Evolutionary conservation across 2,888 invertebrate species (phyloP), one percentile per base, ranked within the genome.

Genomic region (Napeogenes sylphis): DNA sequence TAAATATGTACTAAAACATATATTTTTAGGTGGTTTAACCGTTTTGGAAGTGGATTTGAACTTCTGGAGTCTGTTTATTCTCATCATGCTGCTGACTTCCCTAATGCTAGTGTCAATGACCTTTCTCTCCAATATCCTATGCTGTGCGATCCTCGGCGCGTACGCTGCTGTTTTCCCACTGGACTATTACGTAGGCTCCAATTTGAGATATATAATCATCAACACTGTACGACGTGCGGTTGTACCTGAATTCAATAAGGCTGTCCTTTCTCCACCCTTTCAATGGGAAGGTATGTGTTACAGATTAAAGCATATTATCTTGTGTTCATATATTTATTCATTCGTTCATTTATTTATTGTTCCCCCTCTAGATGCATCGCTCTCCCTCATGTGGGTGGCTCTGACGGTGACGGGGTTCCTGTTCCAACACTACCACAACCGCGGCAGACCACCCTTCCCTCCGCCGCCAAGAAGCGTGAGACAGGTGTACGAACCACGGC

Each of bases 161-260:
- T 95, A 92, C 77, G 89, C 92, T 35, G 77, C 92, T 12, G 83
- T 94, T 55, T 82, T 93, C 66, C 90, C 94, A 47, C 76, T 94
- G 12, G 95, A 94, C 81, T 92, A 92, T 73, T 94, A 92, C 72
- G 68, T 92, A 65, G 93, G 93, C 33, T 92, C 93, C 42, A 93
- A 92, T 81, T 80, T 95, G 70, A 93, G 93, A 71, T 95, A 93
- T 75, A 93, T 95, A 45, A 71, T 95, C 2, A 85, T 95, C 30
- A 95, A 95, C 73, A 87, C 92, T 0, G 77, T 94, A n/a, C 84
- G 94, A 67, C 91, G 95, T 67, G 92, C 92, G 0, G 91, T 91
- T 0, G 91, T 93, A 10, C 75, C 85, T 0, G 82, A 89, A n/a
- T 95, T 94, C 71, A 87, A 91, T 56, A 75, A 80, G 21, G 94